Conservation (phyloP, 2,113 vertebrate genomes). For the Apodemus sylvaticus region DNA sequence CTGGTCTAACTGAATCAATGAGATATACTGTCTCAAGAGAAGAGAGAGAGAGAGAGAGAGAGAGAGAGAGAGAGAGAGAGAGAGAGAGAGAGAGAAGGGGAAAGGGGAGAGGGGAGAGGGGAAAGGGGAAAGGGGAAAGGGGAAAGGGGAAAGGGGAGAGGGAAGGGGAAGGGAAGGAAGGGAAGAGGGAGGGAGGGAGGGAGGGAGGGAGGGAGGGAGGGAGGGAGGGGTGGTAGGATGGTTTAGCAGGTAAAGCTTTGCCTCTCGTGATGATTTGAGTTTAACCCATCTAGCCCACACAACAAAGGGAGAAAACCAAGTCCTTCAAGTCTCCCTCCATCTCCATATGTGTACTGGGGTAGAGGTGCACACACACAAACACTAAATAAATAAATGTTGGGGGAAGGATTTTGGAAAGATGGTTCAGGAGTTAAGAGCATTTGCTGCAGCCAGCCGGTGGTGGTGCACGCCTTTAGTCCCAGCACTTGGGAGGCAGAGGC, state of each 20-base stretch:
- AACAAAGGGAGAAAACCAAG: background rate
- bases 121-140: fast-evolving
- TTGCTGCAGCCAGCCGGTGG: too few relatives aligned
- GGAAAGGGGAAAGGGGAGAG: too few relatives aligned
- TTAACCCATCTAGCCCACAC: background rate
- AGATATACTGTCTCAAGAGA: background rate
- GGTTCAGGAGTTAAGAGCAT: background rate
- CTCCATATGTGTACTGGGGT: background rate
- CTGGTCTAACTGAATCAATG: background rate
- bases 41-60: too few relatives aligned
- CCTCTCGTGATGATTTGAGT: background rate
- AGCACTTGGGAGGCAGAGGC: too few relatives aligned
- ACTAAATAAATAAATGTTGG: background rate
- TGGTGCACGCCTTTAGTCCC: too few relatives aligned
- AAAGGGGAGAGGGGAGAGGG: too few relatives aligned
- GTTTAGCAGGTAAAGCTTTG: background rate
- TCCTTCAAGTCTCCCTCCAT: background rate
- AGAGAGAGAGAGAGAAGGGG: background rate
- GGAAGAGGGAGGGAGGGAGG: too few relatives aligned
- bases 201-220: too few relatives aligned
- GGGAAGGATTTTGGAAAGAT: background rate
- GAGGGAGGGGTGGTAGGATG: background rate
- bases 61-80: background rate
- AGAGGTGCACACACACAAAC: background rate
- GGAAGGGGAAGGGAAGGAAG: too few relatives aligned